Evolutionary conservation across 1,140 invertebrate genomes (phyloP).

Genomic region (Thaumetopoea pityocampa): DNA sequence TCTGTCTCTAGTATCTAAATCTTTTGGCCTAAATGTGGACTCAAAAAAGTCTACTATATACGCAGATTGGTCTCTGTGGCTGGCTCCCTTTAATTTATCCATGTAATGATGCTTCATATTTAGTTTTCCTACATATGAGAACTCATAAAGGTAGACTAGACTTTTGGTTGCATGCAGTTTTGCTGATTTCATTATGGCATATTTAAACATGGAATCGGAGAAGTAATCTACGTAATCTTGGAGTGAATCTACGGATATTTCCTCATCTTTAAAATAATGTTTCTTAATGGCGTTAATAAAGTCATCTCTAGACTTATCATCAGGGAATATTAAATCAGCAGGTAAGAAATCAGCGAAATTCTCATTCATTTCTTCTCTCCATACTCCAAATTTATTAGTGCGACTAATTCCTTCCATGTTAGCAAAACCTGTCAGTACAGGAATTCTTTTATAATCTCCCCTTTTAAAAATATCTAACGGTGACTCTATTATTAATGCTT

Average conservation of each 20-base stretch:
- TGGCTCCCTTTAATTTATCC: constrained; percentile 55
- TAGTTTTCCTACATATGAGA: constrained; percentile 55
- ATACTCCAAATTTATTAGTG: constrained; percentile 47
- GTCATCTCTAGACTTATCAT: constrained; percentile 33
- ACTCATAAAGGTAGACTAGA: constrained; percentile 56
- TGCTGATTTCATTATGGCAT: constrained; percentile 51
- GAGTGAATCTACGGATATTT: constrained; percentile 34
- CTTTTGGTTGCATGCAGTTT: constrained; percentile 42
- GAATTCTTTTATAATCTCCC: constrained; percentile 35
- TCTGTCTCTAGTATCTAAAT: constrained; percentile 51
- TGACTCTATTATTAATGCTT: constrained; percentile 54
- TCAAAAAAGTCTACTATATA: constrained; percentile 57
- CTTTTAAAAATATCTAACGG: constrained; percentile 45
- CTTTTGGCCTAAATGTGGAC: constrained; percentile 36
- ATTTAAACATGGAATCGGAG: constrained; percentile 63
- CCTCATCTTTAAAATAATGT: constrained; percentile 52
- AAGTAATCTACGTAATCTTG: constrained; percentile 57
- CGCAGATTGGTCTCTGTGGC: constrained; percentile 60
- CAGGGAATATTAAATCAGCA: constrained; percentile 47
- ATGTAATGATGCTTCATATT: constrained; percentile 54
- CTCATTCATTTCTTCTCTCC: constrained; percentile 58
- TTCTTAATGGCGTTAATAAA: constrained; percentile 40
- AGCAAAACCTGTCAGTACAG: constrained; percentile 54
- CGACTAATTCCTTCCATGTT: constrained; percentile 66
- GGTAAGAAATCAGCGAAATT: constrained; percentile 53